These are phyloP conservation scores for Chrysemys picta DNA, from an alignment of 2,113 vertebrate genomes.

Conservation along the genomic window DNA sequence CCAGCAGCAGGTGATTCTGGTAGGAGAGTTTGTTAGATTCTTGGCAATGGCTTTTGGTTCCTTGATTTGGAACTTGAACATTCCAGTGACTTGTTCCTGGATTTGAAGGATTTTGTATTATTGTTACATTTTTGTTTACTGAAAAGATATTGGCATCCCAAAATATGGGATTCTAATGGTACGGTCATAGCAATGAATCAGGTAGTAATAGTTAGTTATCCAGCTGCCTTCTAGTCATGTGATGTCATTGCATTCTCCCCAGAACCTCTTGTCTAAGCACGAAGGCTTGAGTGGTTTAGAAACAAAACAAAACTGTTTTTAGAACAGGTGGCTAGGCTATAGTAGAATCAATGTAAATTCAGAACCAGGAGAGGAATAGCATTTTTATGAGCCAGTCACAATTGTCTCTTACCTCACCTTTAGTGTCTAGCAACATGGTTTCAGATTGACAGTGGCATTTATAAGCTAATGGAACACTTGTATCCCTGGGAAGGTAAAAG, in stretches of 20 bases:
- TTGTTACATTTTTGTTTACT: background rate
- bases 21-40: background rate
- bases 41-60: background rate
- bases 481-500: background rate
- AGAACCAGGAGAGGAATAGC: background rate
- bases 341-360: background rate
- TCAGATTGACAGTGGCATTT: slow-evolving; percentile 34
- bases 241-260: background rate
- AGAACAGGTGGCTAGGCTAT: background rate
- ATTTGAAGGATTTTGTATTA: rapidly evolving
- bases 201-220: slow-evolving; percentile 25
- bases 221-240: background rate
- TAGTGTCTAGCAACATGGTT: slow-evolving; percentile 14
- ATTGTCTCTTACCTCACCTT: slow-evolving; percentile 17
- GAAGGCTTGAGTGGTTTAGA: background rate
- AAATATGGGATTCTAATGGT: slow-evolving; percentile 11
- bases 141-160: background rate
- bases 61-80: background rate
- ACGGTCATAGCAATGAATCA: background rate
- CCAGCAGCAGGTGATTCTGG: background rate
- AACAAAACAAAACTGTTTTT: background rate
- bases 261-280: background rate
- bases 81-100: rapidly evolving
- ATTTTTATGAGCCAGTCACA: slow-evolving; percentile 5
- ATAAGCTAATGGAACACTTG: background rate